phyloP scores from a whole-genome alignment of 2,888 invertebrate genomes.

The Allacma fusca region DNA sequence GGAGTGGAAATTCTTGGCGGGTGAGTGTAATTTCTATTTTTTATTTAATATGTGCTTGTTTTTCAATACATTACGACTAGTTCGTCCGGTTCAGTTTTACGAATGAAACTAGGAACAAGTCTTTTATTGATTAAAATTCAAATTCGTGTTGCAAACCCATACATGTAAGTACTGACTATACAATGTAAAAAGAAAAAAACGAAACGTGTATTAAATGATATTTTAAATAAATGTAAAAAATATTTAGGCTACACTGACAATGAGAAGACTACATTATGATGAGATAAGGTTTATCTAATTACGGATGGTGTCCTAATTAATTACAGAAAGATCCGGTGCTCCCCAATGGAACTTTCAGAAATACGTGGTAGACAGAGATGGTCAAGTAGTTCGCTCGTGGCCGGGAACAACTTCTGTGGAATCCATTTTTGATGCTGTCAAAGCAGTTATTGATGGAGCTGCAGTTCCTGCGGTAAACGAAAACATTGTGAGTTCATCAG shows the following conservation, averaged over 20 bases:
- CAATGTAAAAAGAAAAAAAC: too few species aligned
- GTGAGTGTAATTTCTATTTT: conserved; percentile 55
- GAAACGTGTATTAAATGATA: too few species aligned
- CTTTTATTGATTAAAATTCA: too few species aligned
- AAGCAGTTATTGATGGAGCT: conserved; percentile 51
- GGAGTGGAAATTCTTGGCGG: conserved; percentile 64
- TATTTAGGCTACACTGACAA: too few species aligned
- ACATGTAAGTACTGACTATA: too few species aligned
- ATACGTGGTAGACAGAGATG: conserved; percentile 66
- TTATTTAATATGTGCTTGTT: neutral
- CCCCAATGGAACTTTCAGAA: conserved; percentile 69
- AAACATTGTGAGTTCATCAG: conserved; percentile 30
- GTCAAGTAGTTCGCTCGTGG: conserved; percentile 65
- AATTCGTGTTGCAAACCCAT: too few species aligned
- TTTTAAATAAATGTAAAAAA: too few species aligned
- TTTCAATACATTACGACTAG: neutral
- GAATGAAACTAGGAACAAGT: too few species aligned
- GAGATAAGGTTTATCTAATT: neutral
- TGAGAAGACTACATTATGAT: neutral
- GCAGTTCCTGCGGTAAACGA: conserved; percentile 39
- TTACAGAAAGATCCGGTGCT: conserved; percentile 61
- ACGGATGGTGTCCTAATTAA: neutral
- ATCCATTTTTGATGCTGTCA: conserved; percentile 62
- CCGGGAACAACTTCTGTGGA: conserved; percentile 64
- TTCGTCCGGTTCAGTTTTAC: too few species aligned